Percentiles rank a stretch among this genome's conserved stretches.
Evolutionary conservation across 2,113 vertebrate genomes (phyloP).

Genomic region (Pedionomus torquatus): DNA sequence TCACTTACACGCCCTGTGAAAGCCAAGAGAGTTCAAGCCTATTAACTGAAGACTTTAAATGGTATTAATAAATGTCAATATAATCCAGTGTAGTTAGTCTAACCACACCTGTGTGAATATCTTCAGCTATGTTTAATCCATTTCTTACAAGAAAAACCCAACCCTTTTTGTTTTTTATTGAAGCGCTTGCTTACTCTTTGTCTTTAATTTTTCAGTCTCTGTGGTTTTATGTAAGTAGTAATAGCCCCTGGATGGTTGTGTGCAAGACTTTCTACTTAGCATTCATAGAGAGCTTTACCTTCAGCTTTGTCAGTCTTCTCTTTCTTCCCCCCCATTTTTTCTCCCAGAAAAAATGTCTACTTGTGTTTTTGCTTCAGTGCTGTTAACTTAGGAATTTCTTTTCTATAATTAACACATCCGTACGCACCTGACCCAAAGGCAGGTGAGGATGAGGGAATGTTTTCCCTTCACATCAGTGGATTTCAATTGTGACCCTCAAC

Average conservation of each 20-base stretch:
- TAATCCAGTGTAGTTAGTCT: neutral
- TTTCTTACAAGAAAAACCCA: neutral
- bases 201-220: neutral
- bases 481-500: slow-evolving; percentile 8
- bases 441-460: neutral
- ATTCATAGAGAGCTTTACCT: slow-evolving; percentile 2
- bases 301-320: neutral
- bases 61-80: neutral
- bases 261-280: slow-evolving; percentile 21
- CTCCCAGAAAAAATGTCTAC: neutral
- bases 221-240: neutral
- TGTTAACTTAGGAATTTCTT: neutral
- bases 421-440: neutral
- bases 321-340: neutral
- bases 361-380: neutral
- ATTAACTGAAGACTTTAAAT: slow-evolving; percentile 28
- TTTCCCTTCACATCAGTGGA: neutral
- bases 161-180: neutral
- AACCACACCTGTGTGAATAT: slow-evolving; percentile 32
- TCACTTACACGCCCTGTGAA: neutral
- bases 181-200: neutral
- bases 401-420: neutral
- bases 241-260: neutral
- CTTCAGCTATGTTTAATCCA: neutral
- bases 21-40: neutral